A percentile compares a stretch with the other conserved stretches of the same genome.
These are phyloP conservation scores for Sebastes matsubarae DNA, from an alignment of 2,797 vertebrate genomes.

Conservation along the genomic window DNA sequence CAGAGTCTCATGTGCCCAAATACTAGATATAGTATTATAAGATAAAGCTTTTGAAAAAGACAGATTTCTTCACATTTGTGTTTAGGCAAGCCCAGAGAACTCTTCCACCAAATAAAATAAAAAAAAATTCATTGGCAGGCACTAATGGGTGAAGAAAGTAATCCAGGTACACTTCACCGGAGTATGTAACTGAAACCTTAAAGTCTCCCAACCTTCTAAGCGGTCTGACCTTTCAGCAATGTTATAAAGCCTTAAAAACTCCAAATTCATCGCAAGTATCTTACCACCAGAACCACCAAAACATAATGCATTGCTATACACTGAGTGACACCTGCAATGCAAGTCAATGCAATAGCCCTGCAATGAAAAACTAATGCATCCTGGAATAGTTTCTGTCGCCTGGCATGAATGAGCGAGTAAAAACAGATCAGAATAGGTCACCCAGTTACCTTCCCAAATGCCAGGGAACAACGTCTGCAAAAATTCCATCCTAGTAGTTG, in stretches of 20 bases:
- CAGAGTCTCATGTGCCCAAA: too few relatives aligned
- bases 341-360: neutral
- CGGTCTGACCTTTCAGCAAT: neutral
- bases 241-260: neutral
- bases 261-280: neutral
- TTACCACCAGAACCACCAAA: neutral
- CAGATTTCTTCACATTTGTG: too few relatives aligned
- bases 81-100: too few relatives aligned
- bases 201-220: neutral
- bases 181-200: neutral
- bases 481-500: neutral
- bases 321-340: neutral
- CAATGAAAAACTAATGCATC: neutral
- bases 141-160: too few relatives aligned
- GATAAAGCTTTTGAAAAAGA: too few relatives aligned
- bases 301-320: neutral
- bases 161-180: neutral
- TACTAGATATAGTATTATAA: too few relatives aligned
- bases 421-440: neutral
- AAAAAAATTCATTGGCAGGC: too few relatives aligned
- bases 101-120: too few relatives aligned
- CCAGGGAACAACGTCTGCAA: neutral
- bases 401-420: neutral
- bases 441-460: neutral
- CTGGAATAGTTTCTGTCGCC: neutral